Base-by-base conservation (phyloP, 53 echinoderm and acorn worm genomes). In the Zoroaster sp. region DNA sequence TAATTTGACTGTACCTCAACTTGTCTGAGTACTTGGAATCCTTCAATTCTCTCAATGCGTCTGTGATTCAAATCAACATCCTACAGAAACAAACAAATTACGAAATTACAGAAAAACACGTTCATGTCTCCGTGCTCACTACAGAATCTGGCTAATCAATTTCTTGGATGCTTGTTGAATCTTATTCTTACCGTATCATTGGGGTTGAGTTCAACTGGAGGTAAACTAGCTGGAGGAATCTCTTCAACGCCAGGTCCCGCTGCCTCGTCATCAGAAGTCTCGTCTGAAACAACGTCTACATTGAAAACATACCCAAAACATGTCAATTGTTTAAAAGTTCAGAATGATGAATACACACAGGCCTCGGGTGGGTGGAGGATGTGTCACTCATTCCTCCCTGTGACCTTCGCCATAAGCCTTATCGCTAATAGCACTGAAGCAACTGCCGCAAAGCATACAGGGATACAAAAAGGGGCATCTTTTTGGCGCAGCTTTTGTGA, bases 1-100 rank as follows among this genome's bases (percentile, higher is more conserved):
- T n/a, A n/a, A n/a, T n/a, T n/a, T n/a, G 47, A 15, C 45, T 51
- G 36, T 86, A 96, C 96, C 93, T 92, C 93, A 39, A 96, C 91
- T 87, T 91, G 88, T 69, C 46, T 68, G 7, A 96, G 89, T 3
- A 92, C 93, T 59, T 96, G 88, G 89, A 96, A 92, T 41, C 94
- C 94, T 90, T 87, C 37, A 30, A 96, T 86, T 6, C 40, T 83
- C 37, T 35, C 83, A 47, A 96, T 92, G 18, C 96, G 90, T 40
- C 90, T 92, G 52, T 96, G 96, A 12, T 92, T 94, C 43, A 96
- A 72, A 80, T 96, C 96, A 53, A 96, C 96, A 90, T 96, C 96
- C 96, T 96, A 66, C 34, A 75, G 35, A 69, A 15, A 3, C 3
- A 39, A 68, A 66, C 5, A 43, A 86, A 43, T 32, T 1, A 30